Evolutionary conservation across 2,113 vertebrate genomes (phyloP), one percentile per base, ranked within the genome.

Genomic region (Nothobranchius kuhntae): DNA sequence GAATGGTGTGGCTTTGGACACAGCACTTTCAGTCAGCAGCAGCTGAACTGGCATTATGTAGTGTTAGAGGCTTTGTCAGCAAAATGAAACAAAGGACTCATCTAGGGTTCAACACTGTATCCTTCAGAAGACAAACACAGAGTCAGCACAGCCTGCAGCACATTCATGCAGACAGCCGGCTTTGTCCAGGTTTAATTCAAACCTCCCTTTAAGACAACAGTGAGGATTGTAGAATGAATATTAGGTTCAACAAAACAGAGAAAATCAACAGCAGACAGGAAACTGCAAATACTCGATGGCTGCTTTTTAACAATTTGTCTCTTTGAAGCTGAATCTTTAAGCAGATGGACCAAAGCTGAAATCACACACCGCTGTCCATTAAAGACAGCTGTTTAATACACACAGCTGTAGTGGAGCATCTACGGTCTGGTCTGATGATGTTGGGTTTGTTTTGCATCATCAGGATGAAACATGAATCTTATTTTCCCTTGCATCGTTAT

Each of bases 21-120:
- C 61, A 65, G 65, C 47, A 54, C 53, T 85, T 53, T 51, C 62
- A 58, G 63, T 65, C 58, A 71, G n/a, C 68, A 72, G 81, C 68
- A 85, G 86, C 82, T 85, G 84, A 86, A 83, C 71, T 71, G 69
- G 80, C 77, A 82, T 83, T 78, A 83, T 85, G 71, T 72, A 61
- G 73, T 56, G 65, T 83, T 84, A 83, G 26, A 65, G 71, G 69
- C 74, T 78, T 79, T 76, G 81, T 86, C 76, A 82, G 80, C 68
- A 68, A 71, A 73, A 81, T 71, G 56, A 77, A 84, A 78, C 62
- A 48, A 13, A 62, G 58, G 69, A 65, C 67, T 65, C 70, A 83
- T 79, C 61, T 57, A 64, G 66, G 64, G 77, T 71, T 87, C 73
- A 71, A 55, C 14, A 24, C 38, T 73, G 14, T 75, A n/a, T 70